Conservation (phyloP, 2,888 invertebrate genomes). For the Hirtodrosophila duncani region DNA sequence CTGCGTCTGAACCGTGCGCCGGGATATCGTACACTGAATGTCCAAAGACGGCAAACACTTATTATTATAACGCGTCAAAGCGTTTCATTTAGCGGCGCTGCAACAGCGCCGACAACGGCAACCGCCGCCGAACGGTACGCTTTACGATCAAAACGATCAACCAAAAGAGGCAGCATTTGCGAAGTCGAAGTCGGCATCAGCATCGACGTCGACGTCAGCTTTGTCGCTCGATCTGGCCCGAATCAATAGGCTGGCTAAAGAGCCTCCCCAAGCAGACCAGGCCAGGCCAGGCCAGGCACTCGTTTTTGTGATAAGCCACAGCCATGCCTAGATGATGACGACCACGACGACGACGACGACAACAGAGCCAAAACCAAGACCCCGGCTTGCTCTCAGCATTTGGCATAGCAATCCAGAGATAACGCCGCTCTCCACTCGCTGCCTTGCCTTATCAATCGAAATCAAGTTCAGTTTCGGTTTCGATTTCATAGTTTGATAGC, state of each 20-base stretch:
- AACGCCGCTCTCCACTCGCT: not conserved
- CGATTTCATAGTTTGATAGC: slow-evolving; percentile 5
- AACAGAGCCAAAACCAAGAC: not conserved
- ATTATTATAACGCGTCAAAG: slow-evolving; percentile 76
- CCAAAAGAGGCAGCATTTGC: not conserved
- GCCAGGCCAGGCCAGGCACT: no score
- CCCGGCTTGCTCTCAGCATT: no score
- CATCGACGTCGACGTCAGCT: slow-evolving; percentile 10
- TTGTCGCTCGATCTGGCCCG: slow-evolving; percentile 52
- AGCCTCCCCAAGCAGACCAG: no score
- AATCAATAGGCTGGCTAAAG: slow-evolving; percentile 53
- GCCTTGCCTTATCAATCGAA: slow-evolving; percentile 29
- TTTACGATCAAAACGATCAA: slow-evolving; percentile 1
- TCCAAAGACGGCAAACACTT: slow-evolving; percentile 74
- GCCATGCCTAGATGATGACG: no score
- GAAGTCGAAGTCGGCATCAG: not conserved
- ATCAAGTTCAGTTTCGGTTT: slow-evolving; percentile 32
- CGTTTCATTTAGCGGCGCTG: slow-evolving; percentile 55
- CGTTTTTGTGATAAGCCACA: no score
- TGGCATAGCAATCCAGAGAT: no score
- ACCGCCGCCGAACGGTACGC: slow-evolving; percentile 8
- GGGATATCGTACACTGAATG: slow-evolving; percentile 77
- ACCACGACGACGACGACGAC: no score
- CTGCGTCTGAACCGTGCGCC: slow-evolving; percentile 77
- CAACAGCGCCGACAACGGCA: slow-evolving; percentile 21